Percentiles rank a stretch among this genome's conserved stretches.
phyloP scores from a whole-genome alignment of 2,797 vertebrate species.

The Mareca strepera region DNA sequence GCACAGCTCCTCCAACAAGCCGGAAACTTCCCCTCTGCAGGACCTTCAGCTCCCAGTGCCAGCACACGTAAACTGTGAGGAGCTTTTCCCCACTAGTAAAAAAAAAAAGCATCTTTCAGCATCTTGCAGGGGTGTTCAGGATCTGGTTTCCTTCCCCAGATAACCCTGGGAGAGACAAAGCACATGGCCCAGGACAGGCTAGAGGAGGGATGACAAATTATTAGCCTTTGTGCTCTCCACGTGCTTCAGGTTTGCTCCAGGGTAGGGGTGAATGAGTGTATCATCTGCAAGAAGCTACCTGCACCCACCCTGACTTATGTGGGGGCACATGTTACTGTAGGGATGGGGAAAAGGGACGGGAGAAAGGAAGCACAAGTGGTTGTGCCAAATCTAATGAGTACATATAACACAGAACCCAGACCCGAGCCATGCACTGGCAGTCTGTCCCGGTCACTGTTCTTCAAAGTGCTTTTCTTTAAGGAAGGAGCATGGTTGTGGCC shows the following conservation, averaged over 20 bases:
- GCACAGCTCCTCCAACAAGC: not conserved
- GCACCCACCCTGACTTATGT: not conserved
- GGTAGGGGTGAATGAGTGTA: rapidly evolving
- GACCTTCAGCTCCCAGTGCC: not conserved
- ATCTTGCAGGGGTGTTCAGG: not conserved
- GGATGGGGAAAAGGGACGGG: not conserved
- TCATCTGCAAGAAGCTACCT: not conserved
- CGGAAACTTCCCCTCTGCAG: not conserved
- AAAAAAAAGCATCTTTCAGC: not conserved
- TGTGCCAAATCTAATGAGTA: not conserved
- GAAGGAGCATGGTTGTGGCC: not conserved
- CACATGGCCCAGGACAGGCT: not conserved
- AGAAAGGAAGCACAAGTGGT: not conserved
- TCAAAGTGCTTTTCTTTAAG: not conserved
- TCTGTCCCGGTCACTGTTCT: not conserved
- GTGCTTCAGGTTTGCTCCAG: not conserved
- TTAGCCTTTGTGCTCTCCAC: not conserved
- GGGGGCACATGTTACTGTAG: not conserved
- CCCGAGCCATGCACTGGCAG: not conserved
- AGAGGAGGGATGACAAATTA: not conserved
- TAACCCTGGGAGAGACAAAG: not conserved
- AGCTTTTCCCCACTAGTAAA: not conserved
- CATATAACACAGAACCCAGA: not conserved
- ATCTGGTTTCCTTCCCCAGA: not conserved
- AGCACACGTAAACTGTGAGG: rapidly evolving